A percentile compares a stretch with the other conserved stretches of the same genome.
phyloP scores from a whole-genome alignment of 2,113 vertebrate genomes.

The Anhinga rufa region DNA sequence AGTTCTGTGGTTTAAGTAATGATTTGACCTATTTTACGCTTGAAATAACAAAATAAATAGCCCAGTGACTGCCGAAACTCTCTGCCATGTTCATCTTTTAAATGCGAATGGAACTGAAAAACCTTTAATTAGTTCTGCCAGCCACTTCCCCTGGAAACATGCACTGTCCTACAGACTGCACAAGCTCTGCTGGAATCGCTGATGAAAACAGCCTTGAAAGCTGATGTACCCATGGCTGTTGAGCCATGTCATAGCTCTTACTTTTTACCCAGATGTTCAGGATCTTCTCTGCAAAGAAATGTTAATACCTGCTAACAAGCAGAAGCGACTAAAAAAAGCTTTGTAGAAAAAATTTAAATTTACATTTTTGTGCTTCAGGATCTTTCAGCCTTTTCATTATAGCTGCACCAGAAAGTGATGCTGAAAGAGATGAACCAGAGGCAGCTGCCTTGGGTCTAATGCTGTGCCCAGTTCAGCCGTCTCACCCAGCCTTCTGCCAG shows the following conservation, averaged over 20 bases:
- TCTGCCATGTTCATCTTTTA: not conserved
- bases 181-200: fast-evolving
- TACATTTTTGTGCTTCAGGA: not conserved
- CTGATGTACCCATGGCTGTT: not conserved
- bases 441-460: not conserved
- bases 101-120: not conserved
- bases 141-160: not conserved
- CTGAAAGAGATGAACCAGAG: not conserved
- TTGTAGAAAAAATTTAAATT: not conserved
- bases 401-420: not conserved
- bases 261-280: not conserved
- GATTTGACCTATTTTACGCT: not conserved
- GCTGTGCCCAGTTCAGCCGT: not conserved
- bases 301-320: not conserved
- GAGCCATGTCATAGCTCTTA: not conserved
- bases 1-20: not conserved
- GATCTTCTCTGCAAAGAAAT: not conserved
- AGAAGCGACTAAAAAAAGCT: not conserved
- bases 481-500: not conserved
- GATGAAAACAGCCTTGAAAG: not conserved
- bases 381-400: not conserved
- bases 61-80: not conserved
- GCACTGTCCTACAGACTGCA: not conserved
- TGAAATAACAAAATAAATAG: not conserved
- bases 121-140: not conserved